Evolutionary conservation across 2,888 invertebrate species (phyloP), one percentile per base, ranked within the genome.

Genomic region (Argyra leucocephala): DNA sequence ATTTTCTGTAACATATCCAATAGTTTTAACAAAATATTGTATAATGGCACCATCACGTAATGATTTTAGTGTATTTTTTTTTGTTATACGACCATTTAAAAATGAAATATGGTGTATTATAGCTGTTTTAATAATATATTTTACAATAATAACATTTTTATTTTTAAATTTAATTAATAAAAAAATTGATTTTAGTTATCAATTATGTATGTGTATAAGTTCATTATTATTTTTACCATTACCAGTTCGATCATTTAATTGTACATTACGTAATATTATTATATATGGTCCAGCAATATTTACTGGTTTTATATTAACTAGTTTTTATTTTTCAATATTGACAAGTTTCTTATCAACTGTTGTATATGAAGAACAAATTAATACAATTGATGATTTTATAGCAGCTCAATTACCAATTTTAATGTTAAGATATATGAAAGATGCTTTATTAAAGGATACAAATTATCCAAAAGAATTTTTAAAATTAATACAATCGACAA

Each of bases 291-390:
- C 22, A 59, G 23, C 23, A 59, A 24, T 59, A 59, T 31, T 66
- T n/a, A 22, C 10, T 36, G 63, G 66, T 4, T 63, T 66, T 26
- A 24, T 66, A 9, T 61, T 66, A 24, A 61, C 66, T 2, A 66
- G 63, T 23, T 48, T 58, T 21, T 66, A 63, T 58, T n/a, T 63
- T 26, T 63, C 66, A 21, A 31, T 57, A 12, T 61, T 66, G 21
- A 61, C 61, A 15, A 66, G 61, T 37, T 63, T 61, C 36, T 61
- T 66, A 26, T 22, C 63, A 2, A 36, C 24, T 3, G 61, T 58
- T 9, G 23, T 61, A 9, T 63, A 66, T 31, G 66, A 48, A 2
- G 36, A 23, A 9, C 63, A 66, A 63, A 63, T 66, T 18, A 57
- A 66, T 26, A 58, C 57, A 22, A 12, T 59, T 6, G 31, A 61